phyloP scores from a whole-genome alignment of 2,888 invertebrate genomes.

The Amaurobius ferox region DNA sequence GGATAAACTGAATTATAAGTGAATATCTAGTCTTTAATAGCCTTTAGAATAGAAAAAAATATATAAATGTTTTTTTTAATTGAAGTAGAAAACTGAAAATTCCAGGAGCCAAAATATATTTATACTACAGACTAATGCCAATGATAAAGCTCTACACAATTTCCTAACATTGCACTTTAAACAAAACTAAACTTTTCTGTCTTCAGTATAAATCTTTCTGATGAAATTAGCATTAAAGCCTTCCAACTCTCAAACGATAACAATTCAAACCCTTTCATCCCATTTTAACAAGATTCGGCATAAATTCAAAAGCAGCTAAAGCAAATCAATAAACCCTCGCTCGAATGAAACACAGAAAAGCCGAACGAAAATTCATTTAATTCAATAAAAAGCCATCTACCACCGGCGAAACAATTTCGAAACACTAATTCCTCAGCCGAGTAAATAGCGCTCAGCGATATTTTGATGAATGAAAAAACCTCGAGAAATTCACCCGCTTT shows the following conservation, averaged over 20 bases:
- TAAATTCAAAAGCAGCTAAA: not conserved
- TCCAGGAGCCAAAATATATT: too few species aligned
- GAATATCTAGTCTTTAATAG: too few species aligned
- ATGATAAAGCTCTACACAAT: too few species aligned
- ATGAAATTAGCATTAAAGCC: not conserved
- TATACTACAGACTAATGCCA: too few species aligned
- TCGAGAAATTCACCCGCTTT: slow-evolving; percentile 12
- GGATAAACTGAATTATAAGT: too few species aligned
- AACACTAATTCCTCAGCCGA: slow-evolving; percentile 4
- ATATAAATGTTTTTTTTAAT: too few species aligned
- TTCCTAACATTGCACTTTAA: too few species aligned
- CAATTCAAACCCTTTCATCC: not conserved
- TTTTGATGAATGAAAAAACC: slow-evolving; percentile 14
- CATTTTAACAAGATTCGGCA: not conserved
- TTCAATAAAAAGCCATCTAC: slow-evolving; percentile 16
- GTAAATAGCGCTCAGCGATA: slow-evolving; percentile 11
- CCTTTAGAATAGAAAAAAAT: too few species aligned
- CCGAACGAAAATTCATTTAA: slow-evolving; percentile 15
- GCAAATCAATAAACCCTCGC: not conserved
- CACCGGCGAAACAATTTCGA: slow-evolving; percentile 8
- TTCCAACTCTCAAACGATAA: not conserved
- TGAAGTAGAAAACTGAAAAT: too few species aligned
- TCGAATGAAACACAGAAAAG: slow-evolving; percentile 7
- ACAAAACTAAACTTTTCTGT: too few species aligned
- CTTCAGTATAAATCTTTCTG: not conserved